Base-by-base conservation (phyloP, 2,888 invertebrate genomes). In the Mesorhabditis belari region DNA sequence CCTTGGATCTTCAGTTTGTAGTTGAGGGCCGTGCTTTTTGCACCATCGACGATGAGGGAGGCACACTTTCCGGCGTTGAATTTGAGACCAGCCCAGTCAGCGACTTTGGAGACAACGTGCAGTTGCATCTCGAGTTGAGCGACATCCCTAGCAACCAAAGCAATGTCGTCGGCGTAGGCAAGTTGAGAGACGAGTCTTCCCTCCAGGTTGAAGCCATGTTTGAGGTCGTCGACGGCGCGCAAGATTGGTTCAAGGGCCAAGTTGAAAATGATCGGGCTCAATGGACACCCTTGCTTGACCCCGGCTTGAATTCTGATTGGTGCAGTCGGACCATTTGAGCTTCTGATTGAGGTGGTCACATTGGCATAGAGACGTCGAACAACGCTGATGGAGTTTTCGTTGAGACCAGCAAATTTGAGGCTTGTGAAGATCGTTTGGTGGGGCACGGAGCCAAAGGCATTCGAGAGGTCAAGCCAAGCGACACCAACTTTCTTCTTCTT, bases 391-490 rank as follows among this genome's bases (percentile, higher is more conserved):
- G 80, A 2, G n/a, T n/a, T n/a, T n/a, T n/a, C n/a, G n/a, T n/a
- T n/a, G n/a, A n/a, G n/a, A n/a, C n/a, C n/a, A n/a, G n/a, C n/a
- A n/a, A n/a, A n/a, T n/a, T n/a, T n/a, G n/a, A n/a, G n/a, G n/a
- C n/a, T n/a, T n/a, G n/a, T n/a, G n/a, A n/a, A n/a, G n/a, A n/a
- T n/a, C n/a, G n/a, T n/a, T n/a, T n/a, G n/a, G n/a, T n/a, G n/a
- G n/a, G n/a, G n/a, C n/a, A 82, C 64, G 4, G 80, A 80, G 0
- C 77, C 79, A 63, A 82, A 82, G 1, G 82, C 82, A 29, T 83
- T 83, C 12, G 77, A 60, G 3, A 82, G 63, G 60, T 83, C 81
- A 50, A 82, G 62, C 79, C 81, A 82, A 3, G 81, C 79, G 0
- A 82, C 68, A 17, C 70, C 71, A 5, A 77, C 23, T 12, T 29